These are phyloP conservation scores for Cyclopterus lumpus DNA, from an alignment of 2,797 vertebrate genomes.

Conservation along the genomic window DNA sequence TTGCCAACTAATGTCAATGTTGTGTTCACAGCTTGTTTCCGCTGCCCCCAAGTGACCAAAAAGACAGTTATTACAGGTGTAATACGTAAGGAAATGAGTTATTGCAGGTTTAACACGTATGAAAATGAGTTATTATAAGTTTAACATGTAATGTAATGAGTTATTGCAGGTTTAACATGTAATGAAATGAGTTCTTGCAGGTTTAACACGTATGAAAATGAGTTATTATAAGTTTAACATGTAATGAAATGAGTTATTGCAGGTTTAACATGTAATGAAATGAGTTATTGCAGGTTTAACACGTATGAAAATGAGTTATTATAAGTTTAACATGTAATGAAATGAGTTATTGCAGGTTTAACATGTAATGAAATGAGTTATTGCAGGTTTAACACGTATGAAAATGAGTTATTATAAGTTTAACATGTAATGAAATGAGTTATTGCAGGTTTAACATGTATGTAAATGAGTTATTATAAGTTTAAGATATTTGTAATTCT, in stretches of 20 bases:
- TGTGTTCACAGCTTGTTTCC: background rate
- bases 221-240: too few species aligned
- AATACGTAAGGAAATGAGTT: background rate
- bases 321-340: background rate
- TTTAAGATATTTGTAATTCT: background rate
- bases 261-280: too few species aligned
- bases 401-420: background rate
- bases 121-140: too few species aligned
- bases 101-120: too few species aligned
- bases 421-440: too few species aligned
- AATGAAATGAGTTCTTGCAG: too few species aligned
- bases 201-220: too few species aligned
- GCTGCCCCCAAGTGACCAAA: conserved; percentile 6
- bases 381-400: conserved; percentile 1
- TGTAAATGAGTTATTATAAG: too few species aligned
- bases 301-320: background rate
- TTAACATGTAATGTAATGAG: too few species aligned
- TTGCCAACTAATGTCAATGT: background rate
- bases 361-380: background rate
- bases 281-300: background rate
- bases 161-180: too few species aligned
- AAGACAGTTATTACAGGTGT: background rate
- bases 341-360: background rate
- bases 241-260: too few species aligned
- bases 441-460: too few species aligned